Evolutionary conservation across 2,888 invertebrate species (phyloP).

Genomic region (Stenichneumon culpator): DNA sequence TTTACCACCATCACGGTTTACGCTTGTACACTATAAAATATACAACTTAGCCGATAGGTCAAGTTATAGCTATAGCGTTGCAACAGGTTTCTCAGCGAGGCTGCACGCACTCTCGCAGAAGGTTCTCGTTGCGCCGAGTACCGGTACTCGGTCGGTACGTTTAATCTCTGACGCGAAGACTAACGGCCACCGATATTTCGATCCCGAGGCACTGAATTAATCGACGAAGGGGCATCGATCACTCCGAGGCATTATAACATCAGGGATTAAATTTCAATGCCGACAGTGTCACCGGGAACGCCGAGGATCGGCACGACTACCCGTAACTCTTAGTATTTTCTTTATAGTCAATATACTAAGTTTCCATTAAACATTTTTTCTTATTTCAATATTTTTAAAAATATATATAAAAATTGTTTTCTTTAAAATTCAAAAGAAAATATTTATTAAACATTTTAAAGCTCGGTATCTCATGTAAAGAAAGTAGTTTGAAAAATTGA

Average conservation of each 20-base stretch:
- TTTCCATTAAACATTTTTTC: no score
- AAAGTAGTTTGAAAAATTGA: no score
- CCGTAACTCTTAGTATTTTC: no score
- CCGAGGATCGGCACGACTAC: not conserved
- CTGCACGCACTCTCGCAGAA: not conserved
- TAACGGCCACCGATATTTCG: constrained; percentile 6
- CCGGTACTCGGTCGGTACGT: not conserved
- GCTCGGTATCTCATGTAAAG: no score
- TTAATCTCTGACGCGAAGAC: constrained; percentile 13
- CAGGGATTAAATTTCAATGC: not conserved
- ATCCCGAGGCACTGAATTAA: constrained; percentile 9
- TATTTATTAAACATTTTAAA: no score
- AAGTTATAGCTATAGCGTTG: not conserved
- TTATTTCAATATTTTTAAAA: no score
- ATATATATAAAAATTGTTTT: no score
- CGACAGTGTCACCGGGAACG: not conserved
- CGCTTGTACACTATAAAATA: constrained; percentile 14
- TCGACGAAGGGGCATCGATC: constrained; percentile 1
- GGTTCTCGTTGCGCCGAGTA: not conserved
- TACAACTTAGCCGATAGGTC: constrained; percentile 25
- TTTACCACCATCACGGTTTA: constrained; percentile 1
- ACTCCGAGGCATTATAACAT: not conserved
- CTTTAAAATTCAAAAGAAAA: no score
- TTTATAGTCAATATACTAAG: no score
- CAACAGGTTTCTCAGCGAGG: constrained; percentile 12